Evolutionary conservation across 2,888 invertebrate species (phyloP).

Genomic region (Julus scanicus): DNA sequence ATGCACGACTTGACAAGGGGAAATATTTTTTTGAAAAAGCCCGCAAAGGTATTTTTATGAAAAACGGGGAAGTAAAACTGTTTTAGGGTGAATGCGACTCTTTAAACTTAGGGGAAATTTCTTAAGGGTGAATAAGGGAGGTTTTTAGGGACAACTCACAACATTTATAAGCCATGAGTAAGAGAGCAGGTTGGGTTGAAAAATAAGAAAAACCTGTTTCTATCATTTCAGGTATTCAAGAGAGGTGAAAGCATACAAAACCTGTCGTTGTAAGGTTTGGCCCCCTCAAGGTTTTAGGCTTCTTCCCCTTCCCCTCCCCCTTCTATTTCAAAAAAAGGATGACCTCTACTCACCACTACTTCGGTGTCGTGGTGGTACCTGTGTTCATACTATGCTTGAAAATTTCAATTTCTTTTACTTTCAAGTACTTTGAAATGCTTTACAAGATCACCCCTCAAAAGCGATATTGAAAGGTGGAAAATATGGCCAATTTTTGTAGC

Average conservation of each 20-base stretch:
- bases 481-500: not conserved
- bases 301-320: not conserved
- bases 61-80: not conserved
- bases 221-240: constrained; percentile 34
- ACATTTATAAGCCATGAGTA: constrained; percentile 29
- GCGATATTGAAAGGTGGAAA: not conserved
- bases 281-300: not conserved
- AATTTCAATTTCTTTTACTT: constrained; percentile 24
- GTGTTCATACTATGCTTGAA: not conserved
- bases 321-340: not conserved
- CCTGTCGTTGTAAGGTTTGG: constrained; percentile 20
- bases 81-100: not conserved
- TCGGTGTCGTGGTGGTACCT: constrained; percentile 29
- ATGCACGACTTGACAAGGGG: constrained; percentile 27
- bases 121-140: not conserved
- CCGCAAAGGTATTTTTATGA: not conserved
- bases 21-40: constrained; percentile 21
- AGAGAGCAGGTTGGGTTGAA: not conserved
- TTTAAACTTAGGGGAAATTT: not conserved
- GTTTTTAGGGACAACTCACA: not conserved
- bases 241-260: constrained; percentile 8
- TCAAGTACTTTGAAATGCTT: constrained; percentile 9
- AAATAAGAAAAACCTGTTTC: constrained; percentile 3
- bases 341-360: constrained; percentile 22
- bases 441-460: not conserved